Base-by-base conservation (phyloP, 2,888 invertebrate genomes). In the Ashinkailepas kermadecensis region DNA sequence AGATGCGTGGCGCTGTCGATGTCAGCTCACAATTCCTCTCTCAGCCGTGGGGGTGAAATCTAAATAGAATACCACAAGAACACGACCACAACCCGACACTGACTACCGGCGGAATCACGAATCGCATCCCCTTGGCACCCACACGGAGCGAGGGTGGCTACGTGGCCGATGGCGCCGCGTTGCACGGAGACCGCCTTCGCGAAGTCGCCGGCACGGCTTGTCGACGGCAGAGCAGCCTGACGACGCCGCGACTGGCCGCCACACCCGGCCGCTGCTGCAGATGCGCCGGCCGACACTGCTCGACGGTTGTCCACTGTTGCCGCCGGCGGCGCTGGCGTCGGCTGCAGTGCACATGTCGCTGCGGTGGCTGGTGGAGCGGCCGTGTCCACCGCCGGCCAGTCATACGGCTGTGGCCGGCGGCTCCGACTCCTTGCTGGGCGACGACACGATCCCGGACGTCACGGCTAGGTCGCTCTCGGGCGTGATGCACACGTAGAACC, bases 401-500 rank as follows among this genome's bases (percentile, higher is more conserved):
- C 74, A 74, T 74, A 74, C 74, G 56, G 74, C 21, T 21, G 74
- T 74, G 74, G 74, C 54, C 54, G 74, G 15, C 21, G 56, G 56
- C 9, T 74, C 74, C 21, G 54, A 15, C 56, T 74, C 54, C 74
- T 74, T 74, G 39, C 54, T 15, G 10, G 74, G 74, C 11, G 74
- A 21, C 21, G 54, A 23, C 21, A 56, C 74, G 74, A 56, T 15
- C 21, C 74, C 21, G 21, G 74, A 1, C 39, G 39, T 74, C 74
- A 74, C 9, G 10, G 13, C 54, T 21, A 56, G 74, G 74, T 74
- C 74, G 9, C 56, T 10, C 74, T 74, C 74, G 1, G 74, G 74
- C 21, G 74, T 74, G 74, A 74, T 74, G 74, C 74, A 74, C 2
- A 56, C 74, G n/a, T 74, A 74, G n/a, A 74, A 74, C 1, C 74